Percentiles rank a stretch among this genome's conserved stretches.
Conservation (phyloP, 2,797 vertebrate species). For the Molossus alvarezi region DNA sequence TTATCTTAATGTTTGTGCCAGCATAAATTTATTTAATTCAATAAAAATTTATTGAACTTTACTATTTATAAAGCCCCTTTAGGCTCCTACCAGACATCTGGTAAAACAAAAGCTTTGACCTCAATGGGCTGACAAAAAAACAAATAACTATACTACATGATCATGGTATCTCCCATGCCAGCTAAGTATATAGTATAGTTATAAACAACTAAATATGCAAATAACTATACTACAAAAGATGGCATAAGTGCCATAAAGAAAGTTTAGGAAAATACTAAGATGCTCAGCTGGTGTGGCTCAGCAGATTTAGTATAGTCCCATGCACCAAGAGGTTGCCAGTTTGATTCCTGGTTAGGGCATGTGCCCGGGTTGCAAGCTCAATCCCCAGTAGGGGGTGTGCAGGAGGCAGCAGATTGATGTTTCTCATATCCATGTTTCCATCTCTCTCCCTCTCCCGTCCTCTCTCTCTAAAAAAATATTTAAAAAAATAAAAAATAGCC, state of each 20-base stretch:
- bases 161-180: not conserved
- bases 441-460: too few species aligned
- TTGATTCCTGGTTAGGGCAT: too few species aligned
- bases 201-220: not conserved
- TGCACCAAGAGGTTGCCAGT: too few species aligned
- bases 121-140: slow-evolving; percentile 50
- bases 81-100: not conserved
- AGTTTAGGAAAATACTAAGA: not conserved
- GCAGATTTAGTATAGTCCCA: too few species aligned
- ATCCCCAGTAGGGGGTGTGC: too few species aligned
- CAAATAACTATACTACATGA: not conserved
- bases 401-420: too few species aligned
- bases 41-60: slow-evolving; percentile 28
- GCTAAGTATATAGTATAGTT: not conserved
- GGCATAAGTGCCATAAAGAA: not conserved
- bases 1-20: slow-evolving; percentile 32
- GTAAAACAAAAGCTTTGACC: slow-evolving; percentile 60
- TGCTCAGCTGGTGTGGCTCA: too few species aligned
- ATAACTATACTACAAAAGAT: not conserved
- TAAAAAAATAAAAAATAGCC: too few species aligned
- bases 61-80: slow-evolving; percentile 13
- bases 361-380: too few species aligned
- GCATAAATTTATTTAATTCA: slow-evolving; percentile 59
- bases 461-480: too few species aligned
- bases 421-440: too few species aligned